These are phyloP conservation scores for Aradophagus sp. DNA, from an alignment of 1,140 invertebrate species.

Conservation along the genomic window DNA sequence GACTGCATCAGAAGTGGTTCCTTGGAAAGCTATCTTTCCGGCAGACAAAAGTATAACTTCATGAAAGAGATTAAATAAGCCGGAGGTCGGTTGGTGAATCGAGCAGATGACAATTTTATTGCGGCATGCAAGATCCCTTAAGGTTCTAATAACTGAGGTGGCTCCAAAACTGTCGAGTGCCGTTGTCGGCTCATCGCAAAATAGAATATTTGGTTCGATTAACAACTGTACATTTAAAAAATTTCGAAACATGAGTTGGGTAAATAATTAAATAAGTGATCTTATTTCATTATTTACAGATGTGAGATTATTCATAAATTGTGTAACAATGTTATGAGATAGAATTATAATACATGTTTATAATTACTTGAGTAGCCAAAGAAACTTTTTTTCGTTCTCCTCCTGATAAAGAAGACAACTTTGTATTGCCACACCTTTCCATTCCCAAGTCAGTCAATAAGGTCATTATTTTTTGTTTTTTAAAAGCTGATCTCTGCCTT, in stretches of 20 bases:
- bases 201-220: conserved; percentile 84
- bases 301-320: too few species aligned
- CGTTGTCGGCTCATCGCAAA: conserved; percentile 89
- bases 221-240: conserved; percentile 75
- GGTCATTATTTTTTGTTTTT: conserved; percentile 63
- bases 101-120: conserved; percentile 88
- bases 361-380: conserved; percentile 90
- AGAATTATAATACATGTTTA: too few species aligned
- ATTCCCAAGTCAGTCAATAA: conserved; percentile 79
- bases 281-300: conserved; percentile 1
- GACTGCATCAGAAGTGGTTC: conserved; percentile 78
- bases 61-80: conserved; percentile 88
- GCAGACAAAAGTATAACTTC: conserved; percentile 85
- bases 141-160: conserved; percentile 81
- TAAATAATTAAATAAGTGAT: neutral
- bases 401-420: conserved; percentile 82
- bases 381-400: conserved; percentile 91
- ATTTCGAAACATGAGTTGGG: conserved; percentile 3
- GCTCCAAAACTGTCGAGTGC: conserved; percentile 89
- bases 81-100: conserved; percentile 91
- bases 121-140: conserved; percentile 78
- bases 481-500: conserved; percentile 41
- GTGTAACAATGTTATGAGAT: neutral
- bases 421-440: conserved; percentile 79
- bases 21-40: conserved; percentile 88